Base-by-base conservation (phyloP, 2,113 vertebrate species). In the Entelurus aequoreus region DNA sequence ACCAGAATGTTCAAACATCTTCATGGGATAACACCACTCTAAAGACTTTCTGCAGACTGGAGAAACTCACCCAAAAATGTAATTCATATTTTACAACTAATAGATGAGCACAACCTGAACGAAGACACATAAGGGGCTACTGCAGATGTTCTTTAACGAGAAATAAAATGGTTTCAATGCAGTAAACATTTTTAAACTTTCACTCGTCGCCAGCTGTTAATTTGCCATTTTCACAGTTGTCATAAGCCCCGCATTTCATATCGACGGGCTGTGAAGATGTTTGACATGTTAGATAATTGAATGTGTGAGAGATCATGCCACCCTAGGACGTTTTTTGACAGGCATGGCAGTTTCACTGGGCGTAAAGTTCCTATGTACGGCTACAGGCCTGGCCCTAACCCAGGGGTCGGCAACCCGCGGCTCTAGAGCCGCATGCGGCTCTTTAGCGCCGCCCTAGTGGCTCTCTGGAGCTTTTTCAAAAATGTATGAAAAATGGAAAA, bases 1-100 rank as follows among this genome's bases (percentile, higher is more conserved):
- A 21, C 21, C 16, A 57, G 40, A 57, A 57, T 44, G 55, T 44
- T 57, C 55, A 57, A 44, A 57, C 11, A 21, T 57, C 55, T 57
- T 57, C 44, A 57, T 44, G n/a, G n/a, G 6, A 19, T 10, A 2
- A 44, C 55, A 57, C 10, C 55, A 57, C 55, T 44, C 40, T 21
- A 42, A 40, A 7, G 36, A 35, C 15, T 55, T 14, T 55, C 36
- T 21, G 9, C 38, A 8, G 19, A 13, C 53, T 44, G 15, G 19
- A 19, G 55, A 57, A 19, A 12, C 16, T 19, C n/a, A 6, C n/a
- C 54, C 38, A 57, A 57, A 36, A 19, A 46, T 46, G 42, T 46
- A 46, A 46, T 46, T 57, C 52, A 15, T 54, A 9, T 46, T 46
- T 40, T 6, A n/a, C 36, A 40, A 55, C 7, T n/a, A 5, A 54